Base-by-base conservation (phyloP, 2,888 invertebrate genomes). In the Neelides folsomi region DNA sequence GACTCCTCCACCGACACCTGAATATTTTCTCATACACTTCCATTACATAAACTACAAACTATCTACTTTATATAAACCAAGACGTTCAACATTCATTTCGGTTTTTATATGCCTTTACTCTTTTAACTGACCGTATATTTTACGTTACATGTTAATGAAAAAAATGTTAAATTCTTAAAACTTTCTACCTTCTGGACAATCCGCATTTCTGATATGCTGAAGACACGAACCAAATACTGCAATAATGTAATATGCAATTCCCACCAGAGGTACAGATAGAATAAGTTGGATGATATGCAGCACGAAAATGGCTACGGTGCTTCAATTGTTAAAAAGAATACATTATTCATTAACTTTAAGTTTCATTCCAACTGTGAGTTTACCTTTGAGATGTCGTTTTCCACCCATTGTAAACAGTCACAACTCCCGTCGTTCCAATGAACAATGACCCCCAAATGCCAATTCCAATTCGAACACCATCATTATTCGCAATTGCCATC, bases 401-500 rank as follows among this genome's bases (percentile, higher is more conserved):
- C 51, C 49, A 60, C 9, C 59, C 59, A 39, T 51, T 52, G 54
- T 58, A 60, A 1, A 63, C 52, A 8, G 61, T 60, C 35, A 60
- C 56, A 27, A 62, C 48, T 27, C 61, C 61, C 40, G 59, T 57
- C 18, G 53, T 53, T 10, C 52, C 53, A 49, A 55, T 60, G 47
- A 53, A 60, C 45, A 61, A n/a, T 4, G 58, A 57, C 42, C 60
- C 63, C 63, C 63, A 63, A 52, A 63, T 58, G 4, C 63, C 63
- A 47, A 60, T 56, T 42, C 63, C 61, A 49, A 63, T 58, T 54
- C 52, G 56, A 45, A 63, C 59, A 38, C 63, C 63, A 36, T 56
- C 54, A 48, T 62, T 62, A 38, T 52, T 51, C 35, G 58, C 61
- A 35, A 61, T 40, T 9, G 59, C 54, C 15, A 60, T 54, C 57